phyloP scores from a whole-genome alignment of 2,888 invertebrate genomes.

The Polyploca ridens region DNA sequence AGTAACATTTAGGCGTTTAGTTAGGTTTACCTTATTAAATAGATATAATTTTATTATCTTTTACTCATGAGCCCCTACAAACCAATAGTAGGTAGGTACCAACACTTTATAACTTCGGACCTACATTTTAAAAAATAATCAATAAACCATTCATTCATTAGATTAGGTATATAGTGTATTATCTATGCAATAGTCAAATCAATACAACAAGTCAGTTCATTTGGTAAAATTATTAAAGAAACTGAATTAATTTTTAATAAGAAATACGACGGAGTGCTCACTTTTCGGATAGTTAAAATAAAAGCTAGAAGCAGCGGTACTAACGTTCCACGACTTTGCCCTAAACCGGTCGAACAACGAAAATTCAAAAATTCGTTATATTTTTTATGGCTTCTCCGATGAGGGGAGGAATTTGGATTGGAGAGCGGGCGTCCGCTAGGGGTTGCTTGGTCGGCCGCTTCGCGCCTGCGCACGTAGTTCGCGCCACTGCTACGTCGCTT shows the following conservation, averaged over 20 bases:
- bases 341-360: conserved; percentile 76
- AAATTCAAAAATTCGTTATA: conserved; percentile 80
- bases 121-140: no score
- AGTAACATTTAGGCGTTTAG: no score
- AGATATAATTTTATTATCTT: no score
- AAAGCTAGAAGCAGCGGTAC: conserved; percentile 24
- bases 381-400: conserved; percentile 79
- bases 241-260: background rate
- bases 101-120: no score
- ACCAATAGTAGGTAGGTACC: no score
- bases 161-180: no score
- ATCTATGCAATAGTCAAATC: background rate
- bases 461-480: conserved; percentile 84
- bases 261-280: background rate
- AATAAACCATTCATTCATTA: no score
- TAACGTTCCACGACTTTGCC: conserved; percentile 40
- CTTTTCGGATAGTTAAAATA: background rate
- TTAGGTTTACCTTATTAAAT: no score
- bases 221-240: background rate
- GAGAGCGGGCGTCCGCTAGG: conserved; percentile 73
- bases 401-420: conserved; percentile 75
- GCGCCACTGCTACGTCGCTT: conserved; percentile 84
- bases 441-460: conserved; percentile 71
- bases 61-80: no score
- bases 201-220: background rate